Conservation (phyloP, 2,113 vertebrate species). For the Bucco capensis region DNA sequence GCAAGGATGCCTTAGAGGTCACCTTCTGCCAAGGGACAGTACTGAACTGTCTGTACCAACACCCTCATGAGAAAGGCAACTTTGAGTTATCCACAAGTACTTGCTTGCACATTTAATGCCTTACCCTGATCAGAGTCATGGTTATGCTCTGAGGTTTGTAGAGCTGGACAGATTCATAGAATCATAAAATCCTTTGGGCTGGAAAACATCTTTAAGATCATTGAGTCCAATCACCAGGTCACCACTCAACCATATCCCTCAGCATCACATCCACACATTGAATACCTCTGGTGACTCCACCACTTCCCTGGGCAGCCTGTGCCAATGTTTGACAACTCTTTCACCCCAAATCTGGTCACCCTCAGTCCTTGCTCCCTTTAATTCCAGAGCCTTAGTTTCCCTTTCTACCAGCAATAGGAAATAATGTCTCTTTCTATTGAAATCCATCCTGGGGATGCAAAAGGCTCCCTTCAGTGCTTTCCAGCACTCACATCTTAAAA, state of each 20-base stretch:
- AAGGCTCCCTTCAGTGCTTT: background rate
- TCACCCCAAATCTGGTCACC: background rate
- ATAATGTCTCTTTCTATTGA: background rate
- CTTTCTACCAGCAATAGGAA: fast-evolving
- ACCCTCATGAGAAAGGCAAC: background rate
- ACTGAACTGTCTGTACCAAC: background rate
- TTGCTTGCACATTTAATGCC: background rate
- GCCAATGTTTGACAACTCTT: background rate
- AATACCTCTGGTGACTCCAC: background rate
- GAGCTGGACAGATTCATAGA: background rate
- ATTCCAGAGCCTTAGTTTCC: background rate
- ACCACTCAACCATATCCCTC: background rate
- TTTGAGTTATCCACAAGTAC: background rate
- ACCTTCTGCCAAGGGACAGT: background rate
- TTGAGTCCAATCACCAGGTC: background rate
- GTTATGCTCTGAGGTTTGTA: too few species aligned
- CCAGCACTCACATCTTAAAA: background rate
- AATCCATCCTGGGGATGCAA: background rate
- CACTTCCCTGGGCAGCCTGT: background rate
- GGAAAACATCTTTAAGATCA: background rate
- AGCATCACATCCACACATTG: background rate
- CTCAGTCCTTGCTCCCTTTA: background rate
- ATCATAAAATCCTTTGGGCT: background rate
- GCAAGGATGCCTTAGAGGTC: background rate
- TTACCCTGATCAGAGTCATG: background rate